These are phyloP conservation scores for Ridgeia piscesae DNA, from an alignment of 1,140 invertebrate genomes.

Conservation along the genomic window DNA sequence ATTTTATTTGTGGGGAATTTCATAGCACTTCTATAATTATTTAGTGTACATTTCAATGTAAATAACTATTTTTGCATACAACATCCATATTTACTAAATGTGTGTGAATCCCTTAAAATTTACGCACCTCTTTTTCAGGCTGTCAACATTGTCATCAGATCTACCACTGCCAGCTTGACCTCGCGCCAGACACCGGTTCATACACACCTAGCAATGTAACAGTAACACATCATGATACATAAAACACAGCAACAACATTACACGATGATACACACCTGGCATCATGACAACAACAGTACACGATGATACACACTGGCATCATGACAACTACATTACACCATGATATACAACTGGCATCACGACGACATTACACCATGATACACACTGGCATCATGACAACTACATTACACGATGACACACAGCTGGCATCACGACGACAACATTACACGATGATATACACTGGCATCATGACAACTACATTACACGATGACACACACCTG, in stretches of 20 bases:
- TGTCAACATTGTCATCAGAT: constrained; percentile 91
- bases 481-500: neutral
- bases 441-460: neutral
- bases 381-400: too few species aligned
- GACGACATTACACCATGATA: too few species aligned
- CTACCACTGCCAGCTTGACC: constrained; percentile 87
- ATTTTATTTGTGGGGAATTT: neutral
- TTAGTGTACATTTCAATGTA: neutral
- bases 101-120: neutral
- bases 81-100: neutral
- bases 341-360: constrained; percentile 16
- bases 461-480: too few species aligned
- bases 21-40: neutral
- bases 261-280: neutral
- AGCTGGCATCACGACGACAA: constrained; percentile 13
- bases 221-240: neutral
- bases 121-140: constrained; percentile 75
- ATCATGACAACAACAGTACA: constrained; percentile 12
- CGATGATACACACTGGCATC: constrained; percentile 1
- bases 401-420: neutral
- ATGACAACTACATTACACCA: neutral
- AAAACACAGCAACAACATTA: neutral
- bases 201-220: constrained; percentile 65
- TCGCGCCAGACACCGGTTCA: constrained; percentile 79
- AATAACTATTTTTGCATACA: neutral